Percentiles rank a stretch among this genome's conserved stretches.
phyloP scores from a whole-genome alignment of 2,888 invertebrate genomes.

The Agrochola circellaris region DNA sequence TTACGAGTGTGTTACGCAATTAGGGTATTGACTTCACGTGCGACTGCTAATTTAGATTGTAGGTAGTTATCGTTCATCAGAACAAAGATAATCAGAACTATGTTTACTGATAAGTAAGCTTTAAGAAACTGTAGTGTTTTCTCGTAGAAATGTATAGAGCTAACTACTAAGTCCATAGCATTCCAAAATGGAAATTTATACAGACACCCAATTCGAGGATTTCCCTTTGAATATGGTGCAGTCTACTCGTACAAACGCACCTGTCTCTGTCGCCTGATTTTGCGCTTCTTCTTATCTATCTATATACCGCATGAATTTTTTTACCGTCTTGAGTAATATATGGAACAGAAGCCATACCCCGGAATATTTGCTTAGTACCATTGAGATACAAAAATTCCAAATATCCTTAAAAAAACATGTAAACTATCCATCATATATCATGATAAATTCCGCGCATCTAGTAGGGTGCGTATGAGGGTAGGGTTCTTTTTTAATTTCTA shows the following conservation, averaged over 20 bases:
- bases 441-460: too few relatives aligned
- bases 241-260: too few relatives aligned
- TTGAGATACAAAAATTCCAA: too few relatives aligned
- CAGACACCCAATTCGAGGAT: background rate
- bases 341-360: too few relatives aligned
- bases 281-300: too few relatives aligned
- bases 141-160: background rate
- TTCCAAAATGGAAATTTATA: background rate
- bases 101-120: conserved; percentile 7
- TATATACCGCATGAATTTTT: too few relatives aligned
- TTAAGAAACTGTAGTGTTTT: background rate
- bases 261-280: background rate
- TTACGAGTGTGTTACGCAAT: background rate
- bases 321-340: too few relatives aligned
- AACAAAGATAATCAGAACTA: background rate
- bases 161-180: background rate
- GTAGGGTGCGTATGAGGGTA: too few relatives aligned
- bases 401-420: too few relatives aligned
- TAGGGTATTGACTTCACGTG: background rate
- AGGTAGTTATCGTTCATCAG: background rate
- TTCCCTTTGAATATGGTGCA: background rate
- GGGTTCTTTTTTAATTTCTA: too few relatives aligned
- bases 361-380: too few relatives aligned
- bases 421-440: too few relatives aligned
- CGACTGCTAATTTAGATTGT: conserved; percentile 5